Percentiles rank a stretch among this genome's conserved stretches.
phyloP scores from a whole-genome alignment of 2,797 vertebrate species.

The Geotrypetes seraphini region DNA sequence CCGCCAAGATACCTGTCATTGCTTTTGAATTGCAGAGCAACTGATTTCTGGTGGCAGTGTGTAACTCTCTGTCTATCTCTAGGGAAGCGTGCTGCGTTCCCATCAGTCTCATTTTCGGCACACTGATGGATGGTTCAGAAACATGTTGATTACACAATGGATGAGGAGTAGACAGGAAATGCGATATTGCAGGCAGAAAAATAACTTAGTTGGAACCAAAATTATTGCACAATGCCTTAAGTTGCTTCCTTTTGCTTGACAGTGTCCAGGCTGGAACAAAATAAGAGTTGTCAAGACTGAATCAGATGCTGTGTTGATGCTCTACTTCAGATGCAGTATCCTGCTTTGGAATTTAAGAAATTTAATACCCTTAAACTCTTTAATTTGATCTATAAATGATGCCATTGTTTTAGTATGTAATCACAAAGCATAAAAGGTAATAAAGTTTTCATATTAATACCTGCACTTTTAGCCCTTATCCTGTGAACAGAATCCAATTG shows the following conservation, averaged over 20 bases:
- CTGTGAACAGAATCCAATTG: neutral
- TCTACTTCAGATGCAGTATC: neutral
- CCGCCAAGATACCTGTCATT: no score
- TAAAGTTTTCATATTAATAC: constrained; percentile 9
- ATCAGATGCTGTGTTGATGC: neutral
- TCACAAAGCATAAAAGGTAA: constrained; percentile 5
- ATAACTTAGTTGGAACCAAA: neutral
- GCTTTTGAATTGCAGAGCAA: no score
- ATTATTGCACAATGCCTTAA: neutral
- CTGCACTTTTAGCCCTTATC: neutral
- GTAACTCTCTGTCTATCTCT: neutral
- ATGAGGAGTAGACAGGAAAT: neutral
- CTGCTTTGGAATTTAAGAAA: constrained; percentile 1
- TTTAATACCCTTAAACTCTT: neutral
- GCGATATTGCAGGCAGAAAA: neutral
- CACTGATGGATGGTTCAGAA: no score
- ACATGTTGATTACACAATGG: neutral
- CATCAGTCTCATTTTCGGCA: neutral
- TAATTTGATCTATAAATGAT: no score
- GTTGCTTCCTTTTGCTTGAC: neutral
- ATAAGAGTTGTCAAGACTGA: neutral
- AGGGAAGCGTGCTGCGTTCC: neutral
- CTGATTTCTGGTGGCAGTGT: neutral
- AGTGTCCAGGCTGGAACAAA: neutral
- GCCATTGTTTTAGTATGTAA: constrained; percentile 6